phyloP scores from a whole-genome alignment of 2,888 invertebrate genomes.

The Drosophila paramelanica region DNA sequence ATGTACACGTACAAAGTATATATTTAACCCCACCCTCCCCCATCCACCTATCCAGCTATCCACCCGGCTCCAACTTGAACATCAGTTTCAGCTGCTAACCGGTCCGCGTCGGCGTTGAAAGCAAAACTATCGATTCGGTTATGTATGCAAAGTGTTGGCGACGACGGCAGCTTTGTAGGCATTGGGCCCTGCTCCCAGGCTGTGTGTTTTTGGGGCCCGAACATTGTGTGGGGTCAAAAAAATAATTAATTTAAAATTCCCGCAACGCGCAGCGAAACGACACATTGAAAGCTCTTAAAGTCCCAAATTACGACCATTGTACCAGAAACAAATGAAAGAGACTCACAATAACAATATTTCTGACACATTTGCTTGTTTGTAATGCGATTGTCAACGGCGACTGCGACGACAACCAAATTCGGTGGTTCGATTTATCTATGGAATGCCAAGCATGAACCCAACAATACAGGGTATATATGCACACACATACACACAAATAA shows the following conservation, averaged over 20 bases:
- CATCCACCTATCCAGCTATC: not conserved
- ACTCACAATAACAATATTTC: constrained; percentile 71
- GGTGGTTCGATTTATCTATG: constrained; percentile 51
- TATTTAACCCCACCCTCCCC: not conserved
- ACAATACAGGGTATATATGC: not conserved
- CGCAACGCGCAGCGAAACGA: constrained; percentile 72
- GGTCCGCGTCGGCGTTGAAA: constrained; percentile 31
- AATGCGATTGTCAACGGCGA: constrained; percentile 69
- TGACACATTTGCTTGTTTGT: constrained; percentile 75
- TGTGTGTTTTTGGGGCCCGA: constrained; percentile 36
- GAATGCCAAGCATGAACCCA: constrained; percentile 46
- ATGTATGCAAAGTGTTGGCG: constrained; percentile 53
- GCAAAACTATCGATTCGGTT: constrained; percentile 62
- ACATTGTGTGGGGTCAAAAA: constrained; percentile 79
- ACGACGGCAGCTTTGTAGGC: constrained; percentile 54
- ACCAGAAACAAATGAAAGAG: constrained; percentile 72
- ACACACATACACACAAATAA: not conserved
- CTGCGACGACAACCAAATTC: constrained; percentile 67
- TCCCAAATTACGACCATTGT: constrained; percentile 79
- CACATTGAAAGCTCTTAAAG: constrained; percentile 81
- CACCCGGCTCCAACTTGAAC: not conserved
- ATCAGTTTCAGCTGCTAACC: constrained; percentile 23
- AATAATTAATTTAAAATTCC: constrained; percentile 81
- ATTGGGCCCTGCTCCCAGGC: constrained; percentile 36
- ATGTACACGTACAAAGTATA: constrained; percentile 38